These are phyloP conservation scores for Actinia equina DNA, from an alignment of 64 coral and sea anemone genomes.

Conservation along the genomic window DNA sequence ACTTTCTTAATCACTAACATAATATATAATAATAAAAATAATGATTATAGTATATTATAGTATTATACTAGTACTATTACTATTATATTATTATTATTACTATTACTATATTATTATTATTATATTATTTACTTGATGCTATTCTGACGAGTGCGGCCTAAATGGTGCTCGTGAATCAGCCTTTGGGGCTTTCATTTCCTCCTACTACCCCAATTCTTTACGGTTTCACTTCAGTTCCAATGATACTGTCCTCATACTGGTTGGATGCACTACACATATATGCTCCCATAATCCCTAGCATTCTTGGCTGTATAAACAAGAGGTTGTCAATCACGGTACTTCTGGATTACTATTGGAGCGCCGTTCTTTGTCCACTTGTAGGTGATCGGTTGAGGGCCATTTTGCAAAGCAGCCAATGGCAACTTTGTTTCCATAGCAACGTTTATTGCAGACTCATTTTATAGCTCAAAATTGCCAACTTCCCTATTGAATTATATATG, in stretches of 20 bases:
- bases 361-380: no score
- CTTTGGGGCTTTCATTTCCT: no score
- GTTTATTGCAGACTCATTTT: neutral
- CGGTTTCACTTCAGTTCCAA: no score
- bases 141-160: no score
- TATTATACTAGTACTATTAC: neutral
- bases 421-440: neutral
- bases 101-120: no score
- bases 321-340: neutral
- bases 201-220: no score
- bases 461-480: neutral
- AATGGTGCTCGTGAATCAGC: no score
- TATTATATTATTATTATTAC: neutral
- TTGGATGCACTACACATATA: constrained; percentile 23
- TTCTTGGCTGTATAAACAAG: constrained; percentile 31
- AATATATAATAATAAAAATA: no score
- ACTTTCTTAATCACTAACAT: no score
- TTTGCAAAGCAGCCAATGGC: constrained; percentile 33
- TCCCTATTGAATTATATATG: neutral
- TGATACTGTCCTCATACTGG: no score
- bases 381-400: neutral
- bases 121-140: no score
- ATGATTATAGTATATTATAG: no score
- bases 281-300: constrained; percentile 29
- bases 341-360: neutral